phyloP scores from a whole-genome alignment of 2,797 vertebrate species.

The Propithecus perrieri region DNA sequence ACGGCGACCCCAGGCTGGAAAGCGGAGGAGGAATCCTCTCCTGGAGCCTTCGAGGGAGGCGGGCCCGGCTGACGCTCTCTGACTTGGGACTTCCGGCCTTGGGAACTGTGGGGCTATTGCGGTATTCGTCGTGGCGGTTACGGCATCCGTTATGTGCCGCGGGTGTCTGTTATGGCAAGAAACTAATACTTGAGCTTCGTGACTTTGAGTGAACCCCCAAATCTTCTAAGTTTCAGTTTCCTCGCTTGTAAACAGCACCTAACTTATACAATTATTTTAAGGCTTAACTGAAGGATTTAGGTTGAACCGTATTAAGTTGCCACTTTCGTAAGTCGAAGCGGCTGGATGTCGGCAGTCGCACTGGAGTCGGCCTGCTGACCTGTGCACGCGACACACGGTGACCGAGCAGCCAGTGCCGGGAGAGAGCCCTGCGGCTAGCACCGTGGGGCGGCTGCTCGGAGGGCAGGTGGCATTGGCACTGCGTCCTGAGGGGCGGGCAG shows the following conservation, averaged over 20 bases:
- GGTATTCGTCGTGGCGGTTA: no score
- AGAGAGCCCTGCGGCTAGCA: not conserved
- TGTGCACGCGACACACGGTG: rapidly evolving
- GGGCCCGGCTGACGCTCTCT: rapidly evolving
- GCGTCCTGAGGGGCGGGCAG: not conserved
- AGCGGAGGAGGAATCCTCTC: not conserved
- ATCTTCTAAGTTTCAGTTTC: not conserved
- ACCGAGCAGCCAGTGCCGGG: not conserved
- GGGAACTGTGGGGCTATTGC: no score
- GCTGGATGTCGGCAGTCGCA: not conserved
- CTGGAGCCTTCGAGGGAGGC: not conserved
- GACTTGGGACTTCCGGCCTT: not conserved
- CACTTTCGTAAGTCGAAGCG: not conserved
- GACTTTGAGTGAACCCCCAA: not conserved
- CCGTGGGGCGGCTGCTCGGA: not conserved
- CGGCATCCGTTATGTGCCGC: no score
- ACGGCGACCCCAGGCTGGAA: not conserved
- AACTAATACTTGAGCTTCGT: rapidly evolving
- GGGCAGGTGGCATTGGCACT: not conserved
- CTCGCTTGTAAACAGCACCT: not conserved
- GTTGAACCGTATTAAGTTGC: not conserved
- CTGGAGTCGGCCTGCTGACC: no score
- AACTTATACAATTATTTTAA: not conserved
- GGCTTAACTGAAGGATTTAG: not conserved
- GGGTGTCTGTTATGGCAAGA: not conserved